Evolutionary conservation across 2,888 invertebrate species (phyloP), one percentile per base, ranked within the genome.

Genomic region (Argyra leucocephala): DNA sequence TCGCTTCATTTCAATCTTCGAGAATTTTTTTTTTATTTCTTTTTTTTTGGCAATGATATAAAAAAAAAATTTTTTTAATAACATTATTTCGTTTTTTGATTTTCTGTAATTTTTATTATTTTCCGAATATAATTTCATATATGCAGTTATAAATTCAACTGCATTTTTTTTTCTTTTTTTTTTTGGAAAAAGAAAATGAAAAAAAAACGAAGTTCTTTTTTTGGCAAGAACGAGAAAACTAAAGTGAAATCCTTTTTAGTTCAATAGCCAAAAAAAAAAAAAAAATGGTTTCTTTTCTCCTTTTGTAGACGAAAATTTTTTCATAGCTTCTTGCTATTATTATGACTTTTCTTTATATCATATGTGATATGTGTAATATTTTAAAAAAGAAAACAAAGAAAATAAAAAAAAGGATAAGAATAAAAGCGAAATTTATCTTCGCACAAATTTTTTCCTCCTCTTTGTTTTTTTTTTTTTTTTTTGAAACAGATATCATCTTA

Each of bases 211-310:
- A 10, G 7, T 31, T 31, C 7, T 7, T 31, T 31, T 48, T 48
- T 48, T 48, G 48, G 48, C 48, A 48, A 48, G 15, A 18, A 48
- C 18, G n/a, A 48, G 18, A 48, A 48, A 48, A 48, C 12, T 48
- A n/a, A 48, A 48, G 48, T n/a, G 48, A 48, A 48, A 48, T 48
- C 48, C 48, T 48, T 48, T 48, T 48, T 18, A 48, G 48, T 48
- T 48, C 48, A 48, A 48, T 48, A 48, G 48, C 48, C 48, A 48
- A 48, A 48, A 48, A 48, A 48, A 6, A 18, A 48, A 7, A 6
- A 31, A 31, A 31, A 31, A 31, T 31, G 37, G 3, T 48, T 48
- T 18, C 37, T 37, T 37, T 37, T 37, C 48, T 18, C 15, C 48
- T 18, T 48, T 15, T 48, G 2, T 48, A 48, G 9, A 48, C 18